Percentiles rank a stretch among this genome's conserved stretches.
Conservation (phyloP, 2,113 vertebrate species). For the Petroica traversi region DNA sequence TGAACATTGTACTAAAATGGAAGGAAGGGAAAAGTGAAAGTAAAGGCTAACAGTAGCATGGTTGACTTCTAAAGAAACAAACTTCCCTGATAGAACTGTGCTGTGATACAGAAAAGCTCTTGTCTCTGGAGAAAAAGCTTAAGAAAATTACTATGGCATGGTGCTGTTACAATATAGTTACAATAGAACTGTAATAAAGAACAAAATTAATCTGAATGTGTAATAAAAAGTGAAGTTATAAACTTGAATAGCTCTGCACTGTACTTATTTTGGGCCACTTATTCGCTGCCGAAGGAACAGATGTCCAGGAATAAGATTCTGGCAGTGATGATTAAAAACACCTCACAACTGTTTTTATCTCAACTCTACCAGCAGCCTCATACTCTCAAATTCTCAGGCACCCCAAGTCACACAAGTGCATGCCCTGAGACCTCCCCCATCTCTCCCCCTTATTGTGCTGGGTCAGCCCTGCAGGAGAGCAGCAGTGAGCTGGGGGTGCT, state of each 20-base stretch:
- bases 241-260: not conserved
- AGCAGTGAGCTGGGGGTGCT: not conserved
- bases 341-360: not conserved
- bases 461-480: not conserved
- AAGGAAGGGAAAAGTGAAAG: not conserved
- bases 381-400: not conserved
- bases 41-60: not conserved
- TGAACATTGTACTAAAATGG: not conserved
- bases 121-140: not conserved
- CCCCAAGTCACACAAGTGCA: fast-evolving
- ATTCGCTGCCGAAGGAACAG: not conserved
- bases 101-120: not conserved
- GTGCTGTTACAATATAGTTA: not conserved
- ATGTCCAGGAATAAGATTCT: not conserved
- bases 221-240: not conserved
- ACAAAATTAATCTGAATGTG: not conserved
- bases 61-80: not conserved
- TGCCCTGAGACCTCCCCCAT: not conserved
- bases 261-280: not conserved
- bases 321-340: not conserved
- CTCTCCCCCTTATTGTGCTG: fast-evolving
- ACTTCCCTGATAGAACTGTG: not conserved
- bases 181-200: not conserved
- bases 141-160: not conserved
- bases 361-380: not conserved